Evolutionary conservation across 2,888 invertebrate genomes (phyloP), one percentile per base, ranked within the genome.

Genomic region (Leptinotarsa tumamoca): DNA sequence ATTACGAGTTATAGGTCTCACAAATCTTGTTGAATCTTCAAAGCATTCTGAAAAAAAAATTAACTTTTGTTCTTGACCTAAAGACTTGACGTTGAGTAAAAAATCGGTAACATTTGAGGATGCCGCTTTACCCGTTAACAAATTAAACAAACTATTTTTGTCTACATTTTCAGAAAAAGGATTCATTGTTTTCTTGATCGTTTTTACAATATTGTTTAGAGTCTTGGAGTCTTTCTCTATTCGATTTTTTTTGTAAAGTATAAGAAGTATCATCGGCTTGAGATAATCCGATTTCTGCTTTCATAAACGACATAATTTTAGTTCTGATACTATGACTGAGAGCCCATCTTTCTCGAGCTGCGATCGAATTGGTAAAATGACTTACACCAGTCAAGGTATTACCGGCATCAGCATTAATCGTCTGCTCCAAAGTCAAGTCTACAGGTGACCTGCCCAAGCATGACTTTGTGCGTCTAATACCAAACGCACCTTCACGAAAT

Each of bases 51-150:
- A 23, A 2, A 23, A 23, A 23, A 23, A 23, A 23, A 2, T 23
- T 23, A 23, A 23, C 23, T 23, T 23, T 23, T 23, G 23, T 23
- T 23, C 23, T 23, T 23, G 23, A 23, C 23, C 23, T 51, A 15
- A 51, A 14, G 51, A 15, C 15, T 51, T 51, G 10, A 51, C 15
- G 51, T 51, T 51, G 51, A 51, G 51, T 51, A 51, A 51, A 51
- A 10, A 51, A 51, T 51, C 15, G 10, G 51, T 14, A 14, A 51
- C 51, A 51, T 51, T 51, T 15, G 15, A 10, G 14, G 83, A 84
- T 73, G 84, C 84, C 56, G 84, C 84, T 77, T 84, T 84, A 69
- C 86, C 84, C 52, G 85, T 85, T 49, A 84, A 85, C 82, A 85
- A 75, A 18, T 84, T 84, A 43, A 83, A 84, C 63, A 83, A 79